Evolutionary conservation across 1,140 invertebrate genomes (phyloP), one percentile per base, ranked within the genome.

Genomic region (Anastatus disparis): DNA sequence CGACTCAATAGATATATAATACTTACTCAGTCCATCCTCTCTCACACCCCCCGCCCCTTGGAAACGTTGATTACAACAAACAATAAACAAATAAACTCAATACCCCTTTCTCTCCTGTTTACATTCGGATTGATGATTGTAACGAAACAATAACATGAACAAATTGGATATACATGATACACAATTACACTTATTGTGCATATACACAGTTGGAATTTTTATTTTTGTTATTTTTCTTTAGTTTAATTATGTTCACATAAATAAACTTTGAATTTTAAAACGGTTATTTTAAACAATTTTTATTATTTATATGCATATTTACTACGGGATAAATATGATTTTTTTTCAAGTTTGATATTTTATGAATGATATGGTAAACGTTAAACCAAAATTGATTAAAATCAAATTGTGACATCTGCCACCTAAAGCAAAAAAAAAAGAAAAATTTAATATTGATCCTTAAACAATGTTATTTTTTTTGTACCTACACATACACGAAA

Each of bases 21-120:
- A 68, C 55, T 68, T 68, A 69, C 44, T 52, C 27, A 52, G 22
- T n/a, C 53, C n/a, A n/a, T n/a, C n/a, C n/a, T n/a, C n/a, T n/a
- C n/a, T n/a, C n/a, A n/a, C n/a, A n/a, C n/a, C n/a, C 55, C 31
- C 46, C 24, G 17, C 56, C 56, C 24, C 35, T 61, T 68, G n/a
- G n/a, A 50, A 59, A 38, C 17, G 20, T 20, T 27, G 42, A 58
- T 31, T 50, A 10, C n/a, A n/a, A n/a, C n/a, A n/a, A 17, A 46
- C 6, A 67, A 17, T 12, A 38, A 26, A 26, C n/a, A n/a, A n/a
- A n/a, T n/a, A n/a, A n/a, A n/a, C n/a, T n/a, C 24, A 44, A 27
- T 17, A 31, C n/a, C 27, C 20, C 8, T 9, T 59, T 40, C 13
- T 64, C 27, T 26, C 35, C 48, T 46, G 15, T 71, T n/a, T 53